Base-by-base conservation (phyloP, 2,888 invertebrate species). In the Pyralis farinalis region DNA sequence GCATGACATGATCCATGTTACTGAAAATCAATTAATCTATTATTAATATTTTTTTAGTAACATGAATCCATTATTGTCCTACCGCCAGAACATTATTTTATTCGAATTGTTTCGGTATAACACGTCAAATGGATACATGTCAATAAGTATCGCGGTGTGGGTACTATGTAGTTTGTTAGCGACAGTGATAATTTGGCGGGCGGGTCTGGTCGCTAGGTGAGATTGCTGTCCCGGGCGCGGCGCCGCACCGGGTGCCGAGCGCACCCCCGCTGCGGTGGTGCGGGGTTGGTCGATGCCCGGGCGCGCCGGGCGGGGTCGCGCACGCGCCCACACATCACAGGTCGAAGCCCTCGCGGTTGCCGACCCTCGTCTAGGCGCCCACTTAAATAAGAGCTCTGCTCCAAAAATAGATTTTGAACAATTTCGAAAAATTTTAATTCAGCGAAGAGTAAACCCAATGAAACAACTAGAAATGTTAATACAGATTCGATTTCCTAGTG, bases 341-440 rank as follows among this genome's bases (percentile, higher is more conserved):
- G 83, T 82, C 84, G 79, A 76, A 79, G 82, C 73, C 80, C 84
- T 82, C 75, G 63, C 78, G 84, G 79, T 78, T 82, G 74, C 76
- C 83, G 84, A 85, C 85, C 87, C 72, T 72, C 58, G 67, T 74
- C 76, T 77, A 76, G 72, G 71, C 70, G 62, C 62, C 63, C 56
- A 63, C 64, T 66, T 59, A 63, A 62, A 68, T 65, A 58, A 60
- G 62, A 58, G 51, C 53, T 66, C 63, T 59, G 54, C 57, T 58
- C 55, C 55, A 58, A 55, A 53, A 51, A 43, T 50, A 50, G 44
- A 47, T 40, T 30, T 39, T 25, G n/a, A 10, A 7, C 20, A 28
- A 33, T 27, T 33, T 37, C 20, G 7, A 28, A 33, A 33, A 33
- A 22, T 38, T 5, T 4, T 16, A 16, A 16, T 4, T 16, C 16